Conservation (phyloP, 2,888 invertebrate genomes). For the Coleophora deauratella region DNA sequence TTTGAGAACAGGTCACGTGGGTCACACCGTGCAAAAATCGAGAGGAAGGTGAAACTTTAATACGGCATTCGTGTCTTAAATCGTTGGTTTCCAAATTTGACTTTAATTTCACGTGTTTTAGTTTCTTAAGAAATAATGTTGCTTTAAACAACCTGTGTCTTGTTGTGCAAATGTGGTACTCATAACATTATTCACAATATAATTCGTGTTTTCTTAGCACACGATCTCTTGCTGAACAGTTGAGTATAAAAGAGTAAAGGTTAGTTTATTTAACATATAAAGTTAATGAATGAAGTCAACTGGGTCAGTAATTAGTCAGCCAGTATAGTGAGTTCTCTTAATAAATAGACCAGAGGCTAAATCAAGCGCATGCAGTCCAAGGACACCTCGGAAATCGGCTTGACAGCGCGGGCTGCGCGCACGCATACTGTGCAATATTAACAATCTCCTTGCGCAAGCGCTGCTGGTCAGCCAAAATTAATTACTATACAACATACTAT, state of each 20-base stretch:
- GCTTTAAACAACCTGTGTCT: no score
- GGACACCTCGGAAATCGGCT: conserved; percentile 40
- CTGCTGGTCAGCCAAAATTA: conserved; percentile 7
- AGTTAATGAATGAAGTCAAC: no score
- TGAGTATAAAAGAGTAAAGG: conserved; percentile 5
- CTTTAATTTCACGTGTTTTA: no score
- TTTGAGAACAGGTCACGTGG: conserved; percentile 11
- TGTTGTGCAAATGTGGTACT: no score
- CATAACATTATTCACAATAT: no score
- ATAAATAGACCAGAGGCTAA: not conserved
- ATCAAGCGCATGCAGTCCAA: conserved; percentile 25
- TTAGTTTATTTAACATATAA: conserved; percentile 8
- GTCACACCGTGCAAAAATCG: conserved; percentile 20
- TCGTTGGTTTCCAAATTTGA: no score
- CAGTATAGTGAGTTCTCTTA: no score
- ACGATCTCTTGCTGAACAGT: no score
- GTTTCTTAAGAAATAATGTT: no score
- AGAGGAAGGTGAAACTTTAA: conserved; percentile 12
- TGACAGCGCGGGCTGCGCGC: conserved; percentile 31
- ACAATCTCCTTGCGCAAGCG: conserved; percentile 17
- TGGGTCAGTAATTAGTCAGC: no score
- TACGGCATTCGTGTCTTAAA: conserved; percentile 3
- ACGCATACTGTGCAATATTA: conserved; percentile 38
- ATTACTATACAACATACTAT: conserved; percentile 8
- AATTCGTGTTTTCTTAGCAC: no score